phyloP scores from a whole-genome alignment of 2,797 vertebrate genomes.

The Enteromius unitaeniatus region DNA sequence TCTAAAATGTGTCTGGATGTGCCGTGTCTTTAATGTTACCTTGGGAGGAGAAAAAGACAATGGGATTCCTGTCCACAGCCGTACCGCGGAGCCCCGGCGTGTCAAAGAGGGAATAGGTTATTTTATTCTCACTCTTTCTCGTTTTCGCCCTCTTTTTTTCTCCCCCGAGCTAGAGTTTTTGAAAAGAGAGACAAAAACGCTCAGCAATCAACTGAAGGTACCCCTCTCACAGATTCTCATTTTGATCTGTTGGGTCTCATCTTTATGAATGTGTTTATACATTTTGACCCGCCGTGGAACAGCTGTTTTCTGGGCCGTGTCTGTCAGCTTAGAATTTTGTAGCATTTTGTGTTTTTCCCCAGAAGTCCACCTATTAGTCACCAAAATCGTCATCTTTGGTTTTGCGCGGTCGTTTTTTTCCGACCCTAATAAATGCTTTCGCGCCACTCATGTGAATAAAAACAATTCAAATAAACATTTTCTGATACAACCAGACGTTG shows the following conservation, averaged over 20 bases:
- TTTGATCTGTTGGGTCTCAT: slow-evolving; percentile 64
- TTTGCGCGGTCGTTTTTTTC: background rate
- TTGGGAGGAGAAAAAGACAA: slow-evolving; percentile 69
- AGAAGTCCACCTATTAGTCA: background rate
- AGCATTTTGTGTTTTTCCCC: slow-evolving; percentile 52
- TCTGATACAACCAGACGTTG: background rate
- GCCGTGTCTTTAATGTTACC: slow-evolving; percentile 79
- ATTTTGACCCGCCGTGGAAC: slow-evolving; percentile 50
- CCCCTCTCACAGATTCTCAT: slow-evolving; percentile 59
- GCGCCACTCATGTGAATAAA: no score
- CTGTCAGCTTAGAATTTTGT: slow-evolving; percentile 58
- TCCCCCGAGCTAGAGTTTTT: slow-evolving; percentile 37
- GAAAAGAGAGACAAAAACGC: slow-evolving; percentile 51
- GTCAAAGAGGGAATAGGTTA: slow-evolving; percentile 75
- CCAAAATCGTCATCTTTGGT: slow-evolving; percentile 3
- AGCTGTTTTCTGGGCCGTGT: slow-evolving; percentile 34
- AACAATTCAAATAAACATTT: background rate
- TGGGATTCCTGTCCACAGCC: slow-evolving; percentile 69
- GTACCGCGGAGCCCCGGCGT: slow-evolving; percentile 68
- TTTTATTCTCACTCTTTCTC: slow-evolving; percentile 60
- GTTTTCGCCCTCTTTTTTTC: slow-evolving; percentile 49
- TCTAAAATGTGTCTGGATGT: slow-evolving; percentile 79
- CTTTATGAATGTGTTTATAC: slow-evolving; percentile 65
- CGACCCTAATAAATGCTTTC: background rate
- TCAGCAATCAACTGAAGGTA: slow-evolving; percentile 55